phyloP scores from a whole-genome alignment of 2,113 vertebrate species.

The Lagopus leucura region DNA sequence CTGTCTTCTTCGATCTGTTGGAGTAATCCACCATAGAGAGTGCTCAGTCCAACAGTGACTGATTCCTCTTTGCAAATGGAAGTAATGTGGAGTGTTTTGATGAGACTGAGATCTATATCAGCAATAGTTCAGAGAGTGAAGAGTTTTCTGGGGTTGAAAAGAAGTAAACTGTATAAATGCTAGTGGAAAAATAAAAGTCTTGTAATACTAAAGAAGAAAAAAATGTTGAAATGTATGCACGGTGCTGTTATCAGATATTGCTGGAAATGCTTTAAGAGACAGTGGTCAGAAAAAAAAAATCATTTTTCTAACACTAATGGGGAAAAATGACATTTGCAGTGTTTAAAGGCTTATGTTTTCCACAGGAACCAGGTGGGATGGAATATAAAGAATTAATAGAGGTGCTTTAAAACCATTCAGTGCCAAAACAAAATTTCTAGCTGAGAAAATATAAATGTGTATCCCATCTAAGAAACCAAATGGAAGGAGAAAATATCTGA shows the following conservation, averaged over 20 bases:
- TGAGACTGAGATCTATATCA: not conserved
- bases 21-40: not conserved
- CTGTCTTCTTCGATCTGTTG: not conserved
- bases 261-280: not conserved
- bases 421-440: conserved; percentile 70
- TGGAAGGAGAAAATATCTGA: conserved; percentile 73
- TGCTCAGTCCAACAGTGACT: not conserved
- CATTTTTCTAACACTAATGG: conserved; percentile 50
- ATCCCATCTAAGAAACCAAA: conserved; percentile 72
- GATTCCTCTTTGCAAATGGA: not conserved
- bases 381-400: conserved; percentile 78
- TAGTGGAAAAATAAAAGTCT: not conserved
- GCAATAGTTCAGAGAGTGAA: not conserved
- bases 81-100: not conserved
- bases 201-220: conserved; percentile 30
- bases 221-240: not conserved
- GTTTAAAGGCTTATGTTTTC: conserved; percentile 80
- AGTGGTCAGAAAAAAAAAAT: conserved; percentile 7
- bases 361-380: conserved; percentile 78
- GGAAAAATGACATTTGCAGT: conserved; percentile 72
- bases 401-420: conserved; percentile 72
- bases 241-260: conserved; percentile 15
- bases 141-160: conserved; percentile 12
- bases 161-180: not conserved
- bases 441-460: conserved; percentile 62